Percentiles rank a stretch among this genome's conserved stretches.
Evolutionary conservation across 2,888 invertebrate species (phyloP).

Genomic region (Coelinius sp.): DNA sequence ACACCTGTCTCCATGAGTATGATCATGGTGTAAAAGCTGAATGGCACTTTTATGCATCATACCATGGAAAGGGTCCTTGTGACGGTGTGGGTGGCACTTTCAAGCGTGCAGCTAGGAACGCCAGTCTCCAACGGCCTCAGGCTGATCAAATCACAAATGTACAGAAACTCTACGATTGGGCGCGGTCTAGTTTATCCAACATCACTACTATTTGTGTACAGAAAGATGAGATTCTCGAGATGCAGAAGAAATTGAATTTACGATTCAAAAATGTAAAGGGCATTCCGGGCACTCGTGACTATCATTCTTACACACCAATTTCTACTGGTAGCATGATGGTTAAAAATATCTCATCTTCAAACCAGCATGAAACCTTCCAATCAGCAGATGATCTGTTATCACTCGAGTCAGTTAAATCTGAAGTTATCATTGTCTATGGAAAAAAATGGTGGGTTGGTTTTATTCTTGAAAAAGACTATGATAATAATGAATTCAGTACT

Average conservation of each 20-base stretch:
- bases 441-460: too few species aligned
- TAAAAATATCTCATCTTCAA: background rate
- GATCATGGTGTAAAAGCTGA: constrained; percentile 31
- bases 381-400: too few species aligned
- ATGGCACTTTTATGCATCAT: constrained; percentile 16
- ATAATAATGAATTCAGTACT: too few species aligned
- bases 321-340: background rate
- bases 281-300: background rate
- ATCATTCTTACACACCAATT: background rate
- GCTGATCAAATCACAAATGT: constrained; percentile 27
- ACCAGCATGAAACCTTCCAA: too few species aligned
- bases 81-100: constrained; percentile 28
- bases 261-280: background rate
- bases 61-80: constrained; percentile 20
- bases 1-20: background rate
- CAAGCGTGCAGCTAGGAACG: constrained; percentile 9
- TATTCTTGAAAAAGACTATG: too few species aligned
- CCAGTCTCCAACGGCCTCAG: constrained; percentile 10
- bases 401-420: too few species aligned
- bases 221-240: background rate
- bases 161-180: background rate
- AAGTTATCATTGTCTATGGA: too few species aligned
- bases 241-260: background rate
- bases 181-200: background rate
- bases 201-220: background rate